Percentiles rank a stretch among this genome's conserved stretches.
Evolutionary conservation across 2,797 vertebrate species (phyloP).

Genomic region (Pygocentrus nattereri): DNA sequence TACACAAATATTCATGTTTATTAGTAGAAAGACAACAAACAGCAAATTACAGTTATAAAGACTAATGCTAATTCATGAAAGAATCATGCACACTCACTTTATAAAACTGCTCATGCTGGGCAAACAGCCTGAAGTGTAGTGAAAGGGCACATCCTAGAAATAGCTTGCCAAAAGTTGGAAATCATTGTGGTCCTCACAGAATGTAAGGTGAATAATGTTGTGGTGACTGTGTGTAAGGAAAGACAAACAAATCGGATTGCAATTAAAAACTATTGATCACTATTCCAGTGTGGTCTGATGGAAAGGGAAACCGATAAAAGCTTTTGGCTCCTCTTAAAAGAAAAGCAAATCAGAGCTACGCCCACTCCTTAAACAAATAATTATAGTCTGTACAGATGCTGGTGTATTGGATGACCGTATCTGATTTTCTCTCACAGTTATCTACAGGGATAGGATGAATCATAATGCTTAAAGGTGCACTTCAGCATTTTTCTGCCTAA

Average conservation of each 20-base stretch:
- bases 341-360: constrained; percentile 28
- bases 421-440: not conserved
- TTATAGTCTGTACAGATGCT: constrained; percentile 18
- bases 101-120: not conserved
- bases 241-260: constrained; percentile 61
- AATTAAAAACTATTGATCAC: constrained; percentile 65
- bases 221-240: constrained; percentile 52
- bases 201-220: constrained; percentile 51
- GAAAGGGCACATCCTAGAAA: constrained; percentile 45
- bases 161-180: constrained; percentile 45
- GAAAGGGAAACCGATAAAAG: constrained; percentile 53
- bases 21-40: too few species aligned
- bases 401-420: constrained; percentile 5
- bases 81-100: not conserved
- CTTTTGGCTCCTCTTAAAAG: constrained; percentile 43
- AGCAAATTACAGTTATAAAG: too few species aligned
- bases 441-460: not conserved
- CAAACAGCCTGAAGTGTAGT: constrained; percentile 2
- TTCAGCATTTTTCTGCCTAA: too few species aligned
- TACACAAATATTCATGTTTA: too few species aligned
- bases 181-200: constrained; percentile 47
- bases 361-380: constrained; percentile 26
- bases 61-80: not conserved
- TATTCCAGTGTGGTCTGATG: constrained; percentile 46
- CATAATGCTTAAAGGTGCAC: not conserved